Base-by-base conservation (phyloP, 2,888 invertebrate species). In the Pseudanteris insignis region DNA sequence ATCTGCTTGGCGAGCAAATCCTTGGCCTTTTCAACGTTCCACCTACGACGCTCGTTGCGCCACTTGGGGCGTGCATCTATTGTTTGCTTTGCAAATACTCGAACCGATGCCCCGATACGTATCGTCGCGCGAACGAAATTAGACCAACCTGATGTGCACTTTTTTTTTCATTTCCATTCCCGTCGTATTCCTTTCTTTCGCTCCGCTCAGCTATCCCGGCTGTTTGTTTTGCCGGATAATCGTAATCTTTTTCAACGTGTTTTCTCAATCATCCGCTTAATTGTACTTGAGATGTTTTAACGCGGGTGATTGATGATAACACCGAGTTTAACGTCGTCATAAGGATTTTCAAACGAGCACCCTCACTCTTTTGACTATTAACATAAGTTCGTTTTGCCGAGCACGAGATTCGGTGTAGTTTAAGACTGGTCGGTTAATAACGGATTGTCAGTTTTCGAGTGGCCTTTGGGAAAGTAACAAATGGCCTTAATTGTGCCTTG, bases 31-130 rank as follows among this genome's bases (percentile, higher is more conserved):
- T 53, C 36, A n/a, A n/a, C n/a, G 28, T 43, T 36, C 43, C 24
- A 11, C 18, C 4, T 3, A 6, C 18, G 18, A 3, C 18, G 7
- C n/a, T 12, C 15, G 2, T 15, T 9, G 14, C 30, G 21, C 11
- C 10, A 9, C 26, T 14, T 14, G 14, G 5, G 26, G 13, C 10
- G 11, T 21, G 9, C 36, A 36, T 30, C 28, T 43, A 30, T 53
- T 53, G 53, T 53, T 53, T 53, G 53, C 29, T 34, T 36, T 43
- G 41, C 41, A 51, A 41, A 33, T 53, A 41, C 43, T 43, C 24
- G 43, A 53, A 34, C 14, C 2, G 13, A 51, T n/a, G 33, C 51
- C 18, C 8, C 7, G 9, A 13, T 15, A 7, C 12, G 32, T 38
- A 29, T 37, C 38, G 38, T 25, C 21, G 38, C 12, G 24, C 11